Percentiles rank a stretch among this genome's conserved stretches.
Conservation (phyloP, 2,888 invertebrate genomes). For the Seira musarum region DNA sequence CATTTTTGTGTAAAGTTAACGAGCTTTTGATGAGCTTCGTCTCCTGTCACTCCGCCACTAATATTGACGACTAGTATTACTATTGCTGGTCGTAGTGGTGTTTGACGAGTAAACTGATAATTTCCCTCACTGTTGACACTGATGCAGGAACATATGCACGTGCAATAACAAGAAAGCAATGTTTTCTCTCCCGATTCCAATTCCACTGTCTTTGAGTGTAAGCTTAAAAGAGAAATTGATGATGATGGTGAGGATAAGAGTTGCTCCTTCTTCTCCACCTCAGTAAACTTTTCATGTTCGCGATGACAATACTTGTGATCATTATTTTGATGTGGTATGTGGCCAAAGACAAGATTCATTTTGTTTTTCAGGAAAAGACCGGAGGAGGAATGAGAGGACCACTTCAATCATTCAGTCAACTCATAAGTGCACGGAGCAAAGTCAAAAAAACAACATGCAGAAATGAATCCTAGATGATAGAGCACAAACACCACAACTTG, state of each 20-base stretch:
- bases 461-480: conserved; percentile 9
- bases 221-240: background rate
- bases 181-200: background rate
- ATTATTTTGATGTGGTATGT: conserved; percentile 51
- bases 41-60: conserved; percentile 15
- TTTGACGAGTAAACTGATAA: conserved; percentile 53
- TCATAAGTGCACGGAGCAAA: too few species aligned
- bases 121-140: conserved; percentile 22
- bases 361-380: conserved; percentile 29
- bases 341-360: conserved; percentile 47
- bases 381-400: conserved; percentile 16
- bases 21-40: conserved; percentile 58
- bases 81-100: conserved; percentile 10
- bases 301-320: conserved; percentile 16
- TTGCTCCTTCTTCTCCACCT: conserved; percentile 20
- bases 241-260: background rate
- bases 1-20: conserved; percentile 54
- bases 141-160: conserved; percentile 35
- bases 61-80: conserved; percentile 9
- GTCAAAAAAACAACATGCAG: background rate
- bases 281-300: conserved; percentile 17
- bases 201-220: background rate
- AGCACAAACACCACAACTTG: too few species aligned
- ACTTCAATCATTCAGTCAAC: conserved; percentile 55
- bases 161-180: background rate